Conservation (phyloP, 2,888 invertebrate genomes). For the Pyralis farinalis region DNA sequence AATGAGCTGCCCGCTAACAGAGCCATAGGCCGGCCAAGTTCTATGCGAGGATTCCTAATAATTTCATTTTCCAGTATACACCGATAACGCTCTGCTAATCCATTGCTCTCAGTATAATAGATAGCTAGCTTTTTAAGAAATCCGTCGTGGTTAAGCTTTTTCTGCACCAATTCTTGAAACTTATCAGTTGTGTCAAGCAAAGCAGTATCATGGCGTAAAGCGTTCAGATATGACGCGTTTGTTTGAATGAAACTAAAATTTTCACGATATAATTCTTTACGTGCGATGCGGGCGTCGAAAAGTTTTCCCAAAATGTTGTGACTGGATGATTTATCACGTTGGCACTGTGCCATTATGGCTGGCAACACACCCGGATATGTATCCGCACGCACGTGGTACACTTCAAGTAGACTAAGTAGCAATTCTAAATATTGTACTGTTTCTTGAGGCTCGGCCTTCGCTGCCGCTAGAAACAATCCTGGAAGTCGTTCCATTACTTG, state of each 20-base stretch:
- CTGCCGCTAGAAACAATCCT: not conserved
- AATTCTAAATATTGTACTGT: not conserved
- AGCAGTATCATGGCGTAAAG: slow-evolving; percentile 40
- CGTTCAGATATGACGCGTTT: slow-evolving; percentile 47
- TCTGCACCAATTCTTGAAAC: slow-evolving; percentile 20
- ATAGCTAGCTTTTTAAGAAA: slow-evolving; percentile 40
- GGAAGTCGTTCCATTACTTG: not conserved
- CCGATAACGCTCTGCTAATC: slow-evolving; percentile 27
- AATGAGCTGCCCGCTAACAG: slow-evolving; percentile 4
- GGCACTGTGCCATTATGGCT: slow-evolving; percentile 27
- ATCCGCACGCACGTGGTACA: not conserved
- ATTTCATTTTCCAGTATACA: not conserved
- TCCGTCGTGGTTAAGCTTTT: slow-evolving; percentile 24
- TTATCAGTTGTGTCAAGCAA: slow-evolving; percentile 26
- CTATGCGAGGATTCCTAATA: not conserved
- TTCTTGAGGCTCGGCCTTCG: not conserved
- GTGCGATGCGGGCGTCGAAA: slow-evolving; percentile 35
- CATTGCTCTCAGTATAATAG: slow-evolving; percentile 46
- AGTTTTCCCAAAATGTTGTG: slow-evolving; percentile 30
- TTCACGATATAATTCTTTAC: slow-evolving; percentile 37
- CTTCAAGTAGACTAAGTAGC: not conserved
- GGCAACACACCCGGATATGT: slow-evolving; percentile 26
- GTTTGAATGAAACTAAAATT: slow-evolving; percentile 37
- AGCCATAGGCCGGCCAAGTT: not conserved
- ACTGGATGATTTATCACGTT: slow-evolving; percentile 22